Conservation (phyloP, 2,113 vertebrate genomes). For the Daphoenositta chrysoptera region DNA sequence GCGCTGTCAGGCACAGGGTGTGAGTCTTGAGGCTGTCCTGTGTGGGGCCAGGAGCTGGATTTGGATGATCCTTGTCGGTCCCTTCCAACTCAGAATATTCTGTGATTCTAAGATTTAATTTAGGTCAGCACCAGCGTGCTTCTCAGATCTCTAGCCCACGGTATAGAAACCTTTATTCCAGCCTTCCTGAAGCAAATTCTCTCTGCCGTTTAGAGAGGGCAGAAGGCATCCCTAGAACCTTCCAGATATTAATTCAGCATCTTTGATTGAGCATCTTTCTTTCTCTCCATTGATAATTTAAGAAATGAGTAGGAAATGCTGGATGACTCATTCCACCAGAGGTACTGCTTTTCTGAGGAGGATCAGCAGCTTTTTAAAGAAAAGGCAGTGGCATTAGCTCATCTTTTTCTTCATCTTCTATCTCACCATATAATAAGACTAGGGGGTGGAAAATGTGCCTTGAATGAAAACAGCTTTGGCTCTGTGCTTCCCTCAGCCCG, state of each 20-base stretch:
- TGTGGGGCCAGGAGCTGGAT: background rate
- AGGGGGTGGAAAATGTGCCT: background rate
- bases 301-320: constrained; percentile 43
- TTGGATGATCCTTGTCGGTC: background rate
- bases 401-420: background rate
- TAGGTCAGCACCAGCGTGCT: background rate
- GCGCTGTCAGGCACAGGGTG: rapidly evolving
- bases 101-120: background rate
- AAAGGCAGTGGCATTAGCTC: background rate
- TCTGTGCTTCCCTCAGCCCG: background rate
- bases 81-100: background rate
- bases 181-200: background rate
- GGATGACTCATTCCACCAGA: constrained; percentile 34
- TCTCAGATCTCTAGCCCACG: background rate
- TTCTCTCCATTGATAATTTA: constrained; percentile 37
- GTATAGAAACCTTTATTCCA: background rate
- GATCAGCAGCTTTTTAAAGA: constrained; percentile 40
- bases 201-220: background rate
- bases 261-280: background rate
- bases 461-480: background rate
- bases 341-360: constrained; percentile 12
- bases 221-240: background rate
- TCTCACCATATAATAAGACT: background rate
- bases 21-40: background rate
- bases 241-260: background rate